Evolutionary conservation across 2,888 invertebrate species (phyloP), one percentile per base, ranked within the genome.

Genomic region (Mimachlamys varia): DNA sequence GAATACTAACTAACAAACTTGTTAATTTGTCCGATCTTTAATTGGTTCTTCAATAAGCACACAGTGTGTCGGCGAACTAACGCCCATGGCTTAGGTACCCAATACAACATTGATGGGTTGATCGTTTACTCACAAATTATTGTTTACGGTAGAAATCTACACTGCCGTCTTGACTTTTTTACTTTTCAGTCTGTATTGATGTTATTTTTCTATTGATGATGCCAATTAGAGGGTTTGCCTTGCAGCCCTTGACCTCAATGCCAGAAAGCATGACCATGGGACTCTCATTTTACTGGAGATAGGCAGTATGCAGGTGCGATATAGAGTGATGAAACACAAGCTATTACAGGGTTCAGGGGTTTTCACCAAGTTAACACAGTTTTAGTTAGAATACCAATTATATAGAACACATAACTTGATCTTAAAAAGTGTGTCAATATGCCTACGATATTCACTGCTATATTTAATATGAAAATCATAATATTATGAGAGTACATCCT

Each of bases 1-100:
- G 88, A 89, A 89, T 88, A 62, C 88, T 37, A 89, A n/a, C 88
- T 88, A 62, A 91, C 89, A 89, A 76, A 89, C 88, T 62, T 89
- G 89, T 88, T 88, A 88, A 89, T 91, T 92, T 87, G 76, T 89
- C 90, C 37, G 53, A 76, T 49, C 55, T 90, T 90, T 92, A 92
- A 92, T 92, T 92, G 91, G 92, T 88, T 89, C 90, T 90, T 89
- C 89, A 49, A 50, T 37, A 0, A 89, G 37, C n/a, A 38, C 50
- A 49, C 50, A 87, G 76, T 88, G 53, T 90, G 58, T 62, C 12
- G 27, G 49, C 5, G 53, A 44, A 38, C 1, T 19, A 17, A 49
- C n/a, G 17, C 88, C 88, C 22, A 15, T n/a, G n/a, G 49, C 49
- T 5, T 22, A 49, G 88, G 15, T 49, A 49, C 33, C 13, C n/a